phyloP scores from a whole-genome alignment of 2,797 vertebrate genomes.

The Setipinna tenuifilis region DNA sequence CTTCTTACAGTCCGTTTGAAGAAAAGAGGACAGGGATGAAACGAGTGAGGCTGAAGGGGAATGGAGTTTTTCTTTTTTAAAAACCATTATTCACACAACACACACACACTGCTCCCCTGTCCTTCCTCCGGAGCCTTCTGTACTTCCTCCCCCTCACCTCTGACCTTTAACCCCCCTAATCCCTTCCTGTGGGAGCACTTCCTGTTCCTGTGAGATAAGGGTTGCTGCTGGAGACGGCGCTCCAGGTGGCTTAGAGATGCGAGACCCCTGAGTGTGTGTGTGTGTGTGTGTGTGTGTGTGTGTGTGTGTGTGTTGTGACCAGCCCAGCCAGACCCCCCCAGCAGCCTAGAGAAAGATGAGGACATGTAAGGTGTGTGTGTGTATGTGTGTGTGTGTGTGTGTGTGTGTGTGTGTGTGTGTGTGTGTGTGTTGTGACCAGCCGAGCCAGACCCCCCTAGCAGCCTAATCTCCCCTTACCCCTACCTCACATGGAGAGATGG shows the following conservation, averaged over 20 bases:
- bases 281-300: too few relatives aligned
- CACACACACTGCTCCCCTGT: neutral
- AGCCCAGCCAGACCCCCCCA: too few relatives aligned
- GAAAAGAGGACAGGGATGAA: too few relatives aligned
- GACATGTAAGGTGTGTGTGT: too few relatives aligned
- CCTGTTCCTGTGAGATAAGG: constrained; percentile 19
- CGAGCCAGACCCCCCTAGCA: too few relatives aligned
- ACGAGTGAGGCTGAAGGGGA: too few relatives aligned
- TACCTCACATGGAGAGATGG: neutral
- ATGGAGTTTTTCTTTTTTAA: neutral
- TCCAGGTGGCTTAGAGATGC: neutral
- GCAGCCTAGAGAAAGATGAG: too few relatives aligned
- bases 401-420: too few relatives aligned
- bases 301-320: too few relatives aligned
- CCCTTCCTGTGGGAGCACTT: constrained; percentile 3
- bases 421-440: too few relatives aligned
- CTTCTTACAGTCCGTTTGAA: too few relatives aligned
- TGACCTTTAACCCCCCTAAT: neutral
- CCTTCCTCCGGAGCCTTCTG: neutral
- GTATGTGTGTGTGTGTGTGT: too few relatives aligned
- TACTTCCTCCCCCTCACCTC: neutral
- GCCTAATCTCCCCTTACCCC: neutral
- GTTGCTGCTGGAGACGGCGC: neutral
- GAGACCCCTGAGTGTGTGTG: neutral
- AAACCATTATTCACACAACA: neutral